Base-by-base conservation (phyloP, 1,140 invertebrate species). In the Drosophila malerkotliana region DNA sequence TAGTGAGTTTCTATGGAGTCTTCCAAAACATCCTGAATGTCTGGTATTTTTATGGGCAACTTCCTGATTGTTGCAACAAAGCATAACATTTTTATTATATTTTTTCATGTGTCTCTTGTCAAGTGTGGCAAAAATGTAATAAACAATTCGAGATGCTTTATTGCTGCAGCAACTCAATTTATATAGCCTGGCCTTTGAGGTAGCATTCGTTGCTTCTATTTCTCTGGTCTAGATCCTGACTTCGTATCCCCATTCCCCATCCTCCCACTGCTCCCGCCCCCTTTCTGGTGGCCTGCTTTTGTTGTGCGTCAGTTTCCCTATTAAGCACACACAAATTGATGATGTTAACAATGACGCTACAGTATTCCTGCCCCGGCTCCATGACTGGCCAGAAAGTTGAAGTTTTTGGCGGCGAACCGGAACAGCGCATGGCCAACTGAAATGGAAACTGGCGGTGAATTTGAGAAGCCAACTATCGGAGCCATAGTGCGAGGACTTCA, bases 251-350 rank as follows among this genome's bases (percentile, higher is more conserved):
- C 26, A 12, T 3, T 34, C 15, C 28, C 37, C 18, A 37, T 12
- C 49, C 30, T 15, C 39, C 68, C 18, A 28, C 24, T 0, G 30
- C 21, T 51, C 41, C 57, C 32, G 41, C 48, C 41, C 12, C 52
- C 21, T 49, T 26, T n/a, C 61, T 80, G 41, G 30, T 67, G 63
- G 67, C 66, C 67, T 79, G 64, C 72, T 76, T 72, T 83, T 88
- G 83, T 83, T 79, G 83, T 87, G 83, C 79, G 83, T 87, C 83
- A 87, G 84, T 87, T 87, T 79, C 84, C 83, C 87, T 83, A 88
- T 87, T 89, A 87, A 87, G 84, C 84, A 82, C 83, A 89, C 83
- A 87, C 83, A 87, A 87, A 88, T 87, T 87, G 83, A 87, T 87
- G 83, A 87, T 87, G 83, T 87, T 87, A 88, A 88, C 83, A 88